Conservation (phyloP, 2,113 vertebrate genomes). For the Silurus meridionalis region DNA sequence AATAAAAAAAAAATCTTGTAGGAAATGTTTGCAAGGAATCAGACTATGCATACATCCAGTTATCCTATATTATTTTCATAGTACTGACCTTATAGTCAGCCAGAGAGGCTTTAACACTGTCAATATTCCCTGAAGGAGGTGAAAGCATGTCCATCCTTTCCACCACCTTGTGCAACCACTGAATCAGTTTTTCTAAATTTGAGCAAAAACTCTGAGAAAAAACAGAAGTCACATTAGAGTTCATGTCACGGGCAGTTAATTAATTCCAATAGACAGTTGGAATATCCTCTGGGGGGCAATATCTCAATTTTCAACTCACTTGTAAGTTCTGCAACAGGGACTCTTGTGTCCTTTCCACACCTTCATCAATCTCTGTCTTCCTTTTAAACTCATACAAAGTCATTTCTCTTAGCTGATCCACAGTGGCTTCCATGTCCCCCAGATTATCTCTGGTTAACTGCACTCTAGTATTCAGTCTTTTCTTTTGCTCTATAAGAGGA, state of each 20-base stretch:
- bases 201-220: slow-evolving; percentile 81
- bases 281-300: too few relatives aligned
- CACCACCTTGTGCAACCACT: slow-evolving; percentile 76
- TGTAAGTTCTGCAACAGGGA: slow-evolving; percentile 81
- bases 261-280: background rate
- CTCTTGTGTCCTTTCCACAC: slow-evolving; percentile 42
- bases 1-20: background rate
- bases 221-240: background rate
- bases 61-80: slow-evolving; percentile 4
- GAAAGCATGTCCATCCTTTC: slow-evolving; percentile 70
- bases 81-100: slow-evolving; percentile 79
- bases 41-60: background rate
- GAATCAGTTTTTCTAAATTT: slow-evolving; percentile 84
- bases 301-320: slow-evolving; percentile 65
- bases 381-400: slow-evolving; percentile 47
- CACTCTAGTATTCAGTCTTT: slow-evolving; percentile 37
- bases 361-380: slow-evolving; percentile 48
- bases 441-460: slow-evolving; percentile 42
- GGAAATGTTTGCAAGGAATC: background rate
- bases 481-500: background rate
- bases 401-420: slow-evolving; percentile 56
- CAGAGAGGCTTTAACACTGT: slow-evolving; percentile 74
- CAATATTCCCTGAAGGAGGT: slow-evolving; percentile 61
- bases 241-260: background rate
- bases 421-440: slow-evolving; percentile 54